Evolutionary conservation across 2,113 vertebrate species (phyloP).

Genomic region (Gila orcuttii): DNA sequence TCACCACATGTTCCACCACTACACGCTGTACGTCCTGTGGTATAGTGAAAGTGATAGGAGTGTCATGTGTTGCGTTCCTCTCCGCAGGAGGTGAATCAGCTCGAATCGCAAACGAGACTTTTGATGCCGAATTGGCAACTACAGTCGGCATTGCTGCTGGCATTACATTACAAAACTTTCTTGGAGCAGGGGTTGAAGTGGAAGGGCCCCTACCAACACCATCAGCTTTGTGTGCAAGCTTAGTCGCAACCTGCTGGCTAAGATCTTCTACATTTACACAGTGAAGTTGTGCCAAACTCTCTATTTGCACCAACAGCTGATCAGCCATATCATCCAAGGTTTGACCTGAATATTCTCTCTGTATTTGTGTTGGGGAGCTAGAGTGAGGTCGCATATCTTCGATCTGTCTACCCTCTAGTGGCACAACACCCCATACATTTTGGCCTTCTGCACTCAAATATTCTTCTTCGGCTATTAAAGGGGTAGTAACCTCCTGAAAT

Average conservation of each 20-base stretch:
- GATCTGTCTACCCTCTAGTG: background rate
- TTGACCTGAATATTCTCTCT: background rate
- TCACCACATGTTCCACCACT: too few relatives aligned
- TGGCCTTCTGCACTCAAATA: background rate
- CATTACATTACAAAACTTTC: background rate
- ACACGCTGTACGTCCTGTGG: too few relatives aligned
- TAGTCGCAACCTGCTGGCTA: background rate
- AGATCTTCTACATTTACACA: background rate
- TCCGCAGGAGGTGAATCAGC: too few relatives aligned
- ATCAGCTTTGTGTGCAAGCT: background rate
- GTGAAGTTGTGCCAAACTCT: background rate
- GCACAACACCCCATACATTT: background rate
- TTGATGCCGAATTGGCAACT: background rate
- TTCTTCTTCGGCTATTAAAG: background rate
- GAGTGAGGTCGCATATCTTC: background rate
- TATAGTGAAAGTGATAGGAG: too few relatives aligned
- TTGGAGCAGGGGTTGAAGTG: background rate
- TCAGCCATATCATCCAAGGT: background rate
- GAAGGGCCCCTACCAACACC: background rate
- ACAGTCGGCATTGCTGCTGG: background rate
- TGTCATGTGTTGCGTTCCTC: too few relatives aligned
- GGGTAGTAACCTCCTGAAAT: background rate
- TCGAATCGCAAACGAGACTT: background rate
- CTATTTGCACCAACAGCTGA: background rate
- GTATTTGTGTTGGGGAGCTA: background rate